A percentile compares a stretch with the other conserved stretches of the same genome.
Evolutionary conservation across 1,140 invertebrate species (phyloP).

Genomic region (Aphis craccivora): DNA sequence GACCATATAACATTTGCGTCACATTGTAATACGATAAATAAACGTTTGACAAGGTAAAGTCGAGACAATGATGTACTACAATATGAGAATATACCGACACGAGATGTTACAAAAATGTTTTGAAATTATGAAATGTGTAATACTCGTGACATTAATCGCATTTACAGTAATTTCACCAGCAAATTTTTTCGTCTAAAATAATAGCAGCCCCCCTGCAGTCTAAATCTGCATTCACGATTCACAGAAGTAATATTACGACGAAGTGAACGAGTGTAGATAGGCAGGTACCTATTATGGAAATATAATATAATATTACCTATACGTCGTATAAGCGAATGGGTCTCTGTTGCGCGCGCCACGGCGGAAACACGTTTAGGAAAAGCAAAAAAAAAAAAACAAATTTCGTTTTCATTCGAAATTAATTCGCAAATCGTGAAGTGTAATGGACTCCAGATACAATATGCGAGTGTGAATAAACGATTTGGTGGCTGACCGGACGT

Average conservation of each 20-base stretch:
- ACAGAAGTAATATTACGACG: not conserved
- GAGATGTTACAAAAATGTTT: not conserved
- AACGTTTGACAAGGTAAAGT: not conserved
- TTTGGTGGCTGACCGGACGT: not conserved
- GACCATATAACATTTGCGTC: not conserved
- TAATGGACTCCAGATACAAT: not conserved
- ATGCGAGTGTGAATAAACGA: not conserved
- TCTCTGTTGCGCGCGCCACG: not conserved
- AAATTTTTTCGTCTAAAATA: too few species aligned
- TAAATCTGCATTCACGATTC: too few species aligned
- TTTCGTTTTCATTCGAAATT: conserved; percentile 34
- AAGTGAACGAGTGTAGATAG: not conserved
- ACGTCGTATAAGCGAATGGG: too few species aligned
- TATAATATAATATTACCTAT: not conserved
- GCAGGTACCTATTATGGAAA: not conserved
- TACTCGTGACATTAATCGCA: not conserved
- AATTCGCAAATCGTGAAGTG: conserved; percentile 29
- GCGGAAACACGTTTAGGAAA: not conserved
- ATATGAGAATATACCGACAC: not conserved
- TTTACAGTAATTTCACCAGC: not conserved
- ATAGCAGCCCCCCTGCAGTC: too few species aligned
- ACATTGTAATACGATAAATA: not conserved
- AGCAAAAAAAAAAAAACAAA: not conserved
- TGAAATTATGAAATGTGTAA: not conserved
- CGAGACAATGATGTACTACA: not conserved